phyloP scores from a whole-genome alignment of 2,113 vertebrate species.

The Ptychochromis oligacanthus region DNA sequence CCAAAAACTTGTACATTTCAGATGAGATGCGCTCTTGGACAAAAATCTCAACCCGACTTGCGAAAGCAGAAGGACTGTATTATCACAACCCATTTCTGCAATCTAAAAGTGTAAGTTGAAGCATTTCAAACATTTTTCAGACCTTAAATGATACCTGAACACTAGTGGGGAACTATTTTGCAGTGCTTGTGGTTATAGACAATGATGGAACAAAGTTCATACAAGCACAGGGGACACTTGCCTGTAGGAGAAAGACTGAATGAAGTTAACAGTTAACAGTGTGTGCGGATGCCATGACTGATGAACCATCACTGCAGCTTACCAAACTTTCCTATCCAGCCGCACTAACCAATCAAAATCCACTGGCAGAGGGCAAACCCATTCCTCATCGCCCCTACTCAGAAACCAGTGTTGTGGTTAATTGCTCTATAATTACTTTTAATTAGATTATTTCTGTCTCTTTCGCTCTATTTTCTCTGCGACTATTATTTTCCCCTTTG shows the following conservation, averaged over 20 bases:
- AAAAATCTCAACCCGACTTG: neutral
- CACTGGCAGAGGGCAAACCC: neutral
- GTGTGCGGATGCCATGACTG: neutral
- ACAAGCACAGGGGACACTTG: neutral
- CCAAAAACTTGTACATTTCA: slow-evolving; percentile 30
- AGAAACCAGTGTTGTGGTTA: slow-evolving; percentile 70
- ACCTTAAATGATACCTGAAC: neutral
- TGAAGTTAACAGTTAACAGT: slow-evolving; percentile 1
- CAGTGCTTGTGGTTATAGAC: neutral
- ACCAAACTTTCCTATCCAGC: slow-evolving; percentile 9
- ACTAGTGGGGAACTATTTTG: neutral
- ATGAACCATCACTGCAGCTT: neutral
- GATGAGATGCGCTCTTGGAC: neutral
- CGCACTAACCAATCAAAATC: slow-evolving; percentile 29
- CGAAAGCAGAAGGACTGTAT: neutral
- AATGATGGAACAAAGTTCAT: neutral
- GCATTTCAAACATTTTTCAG: neutral
- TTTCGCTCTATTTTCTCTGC: slow-evolving; percentile 29
- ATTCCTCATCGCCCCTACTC: slow-evolving; percentile 16
- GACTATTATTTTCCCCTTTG: slow-evolving; percentile 25
- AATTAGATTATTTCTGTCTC: slow-evolving; percentile 79
- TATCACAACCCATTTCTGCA: neutral
- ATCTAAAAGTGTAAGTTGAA: neutral
- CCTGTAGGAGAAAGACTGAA: neutral
- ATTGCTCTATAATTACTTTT: slow-evolving; percentile 75